A percentile compares a stretch with the other conserved stretches of the same genome.
Evolutionary conservation across 2,797 vertebrate species (phyloP).

Genomic region (Otolemur crassicaudatus): DNA sequence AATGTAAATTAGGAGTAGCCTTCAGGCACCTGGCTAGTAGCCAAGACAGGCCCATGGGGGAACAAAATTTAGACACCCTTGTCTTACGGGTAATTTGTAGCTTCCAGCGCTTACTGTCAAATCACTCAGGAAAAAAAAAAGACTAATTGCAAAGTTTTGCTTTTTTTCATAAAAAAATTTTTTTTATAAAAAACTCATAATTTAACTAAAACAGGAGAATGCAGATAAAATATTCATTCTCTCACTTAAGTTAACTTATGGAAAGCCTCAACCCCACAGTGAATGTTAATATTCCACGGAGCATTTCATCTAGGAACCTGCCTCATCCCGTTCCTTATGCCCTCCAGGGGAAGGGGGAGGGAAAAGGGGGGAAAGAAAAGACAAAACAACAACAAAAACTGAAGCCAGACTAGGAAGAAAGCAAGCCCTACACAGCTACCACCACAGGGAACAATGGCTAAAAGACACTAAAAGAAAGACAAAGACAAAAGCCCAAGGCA

Average conservation of each 20-base stretch:
- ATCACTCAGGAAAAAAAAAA: conserved; percentile 39
- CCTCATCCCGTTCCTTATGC: background rate
- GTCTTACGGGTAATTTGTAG: conserved; percentile 60
- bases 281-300: background rate
- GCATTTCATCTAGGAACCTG: background rate
- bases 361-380: background rate
- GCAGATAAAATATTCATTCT: conserved; percentile 59
- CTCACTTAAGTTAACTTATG: background rate
- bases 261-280: background rate
- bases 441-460: background rate
- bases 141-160: conserved; percentile 65
- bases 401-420: background rate
- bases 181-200: conserved; percentile 39
- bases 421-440: background rate
- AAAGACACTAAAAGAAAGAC: background rate
- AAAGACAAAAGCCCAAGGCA: background rate
- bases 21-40: conserved; percentile 46
- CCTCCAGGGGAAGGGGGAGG: background rate
- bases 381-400: background rate
- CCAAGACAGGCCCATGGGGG: conserved; percentile 38
- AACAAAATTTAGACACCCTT: conserved; percentile 61
- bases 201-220: conserved; percentile 61
- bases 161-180: conserved; percentile 32
- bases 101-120: conserved; percentile 74
- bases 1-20: conserved; percentile 57